phyloP scores from a whole-genome alignment of 2,797 vertebrate genomes.

The Oreochromis grahami region DNA sequence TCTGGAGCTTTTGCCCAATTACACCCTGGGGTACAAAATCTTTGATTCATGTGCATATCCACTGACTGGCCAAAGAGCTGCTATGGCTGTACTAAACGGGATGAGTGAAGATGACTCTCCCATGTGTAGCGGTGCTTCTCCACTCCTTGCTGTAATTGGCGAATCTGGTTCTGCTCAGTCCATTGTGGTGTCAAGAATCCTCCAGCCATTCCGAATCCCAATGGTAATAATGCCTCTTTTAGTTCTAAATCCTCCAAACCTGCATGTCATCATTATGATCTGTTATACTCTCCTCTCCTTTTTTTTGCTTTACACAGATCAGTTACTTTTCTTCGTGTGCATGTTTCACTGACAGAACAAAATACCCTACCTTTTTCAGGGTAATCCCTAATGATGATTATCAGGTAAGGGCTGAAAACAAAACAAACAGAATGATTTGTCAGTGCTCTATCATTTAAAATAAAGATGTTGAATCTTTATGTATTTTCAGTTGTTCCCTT shows the following conservation, averaged over 20 bases:
- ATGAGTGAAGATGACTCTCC: constrained; percentile 33
- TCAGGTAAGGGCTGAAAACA: constrained; percentile 50
- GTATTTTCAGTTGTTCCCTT: not conserved
- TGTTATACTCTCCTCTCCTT: not conserved
- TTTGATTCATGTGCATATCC: constrained; percentile 79
- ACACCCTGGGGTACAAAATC: constrained; percentile 75
- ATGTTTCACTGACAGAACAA: constrained; percentile 70
- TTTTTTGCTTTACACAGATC: constrained; percentile 53
- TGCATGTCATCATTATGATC: not conserved
- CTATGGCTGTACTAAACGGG: constrained; percentile 68
- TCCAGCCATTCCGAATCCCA: constrained; percentile 73
- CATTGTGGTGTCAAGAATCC: constrained; percentile 75
- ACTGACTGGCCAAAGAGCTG: constrained; percentile 72
- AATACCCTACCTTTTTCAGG: constrained; percentile 76
- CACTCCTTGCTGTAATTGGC: constrained; percentile 69
- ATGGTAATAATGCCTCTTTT: constrained; percentile 49
- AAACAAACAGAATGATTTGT: not conserved
- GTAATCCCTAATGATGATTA: constrained; percentile 77
- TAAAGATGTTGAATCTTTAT: not conserved
- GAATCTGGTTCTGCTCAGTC: constrained; percentile 78
- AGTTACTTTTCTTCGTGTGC: constrained; percentile 79
- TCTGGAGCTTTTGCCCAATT: constrained; percentile 58
- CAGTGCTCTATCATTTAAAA: not conserved
- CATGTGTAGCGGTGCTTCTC: constrained; percentile 57
- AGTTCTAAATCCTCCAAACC: not conserved